Percentiles rank a stretch among this genome's conserved stretches.
Evolutionary conservation across 1,140 invertebrate species (phyloP).

Genomic region (Drosophila subobscura): DNA sequence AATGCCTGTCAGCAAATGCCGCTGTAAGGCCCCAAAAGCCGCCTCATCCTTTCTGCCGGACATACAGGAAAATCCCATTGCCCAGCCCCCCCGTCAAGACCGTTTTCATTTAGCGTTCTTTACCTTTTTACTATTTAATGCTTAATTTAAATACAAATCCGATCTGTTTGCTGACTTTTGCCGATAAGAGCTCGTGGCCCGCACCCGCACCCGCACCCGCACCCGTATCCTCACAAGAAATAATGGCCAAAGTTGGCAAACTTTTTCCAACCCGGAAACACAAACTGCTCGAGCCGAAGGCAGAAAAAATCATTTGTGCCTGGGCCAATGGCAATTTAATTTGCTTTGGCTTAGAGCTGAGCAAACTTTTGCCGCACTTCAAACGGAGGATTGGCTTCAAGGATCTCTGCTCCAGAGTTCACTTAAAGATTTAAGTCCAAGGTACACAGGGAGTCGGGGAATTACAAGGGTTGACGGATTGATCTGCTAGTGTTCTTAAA

Average conservation of each 20-base stretch:
- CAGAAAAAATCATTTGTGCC: slow-evolving; percentile 20
- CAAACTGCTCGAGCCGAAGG: too few species aligned
- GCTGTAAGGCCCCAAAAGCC: slow-evolving; percentile 49
- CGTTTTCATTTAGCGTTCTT: slow-evolving; percentile 59
- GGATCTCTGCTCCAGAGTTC: slow-evolving; percentile 21
- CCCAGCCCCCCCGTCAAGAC: slow-evolving; percentile 28
- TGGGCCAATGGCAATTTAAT: slow-evolving; percentile 61
- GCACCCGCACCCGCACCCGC: background rate
- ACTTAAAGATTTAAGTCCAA: slow-evolving; percentile 12
- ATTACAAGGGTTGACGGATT: background rate
- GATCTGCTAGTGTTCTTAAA: too few species aligned
- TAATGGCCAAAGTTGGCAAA: slow-evolving; percentile 65
- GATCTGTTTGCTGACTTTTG: slow-evolving; percentile 75
- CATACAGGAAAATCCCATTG: slow-evolving; percentile 47
- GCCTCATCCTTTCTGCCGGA: background rate
- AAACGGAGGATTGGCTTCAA: slow-evolving; percentile 35
- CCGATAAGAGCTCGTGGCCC: slow-evolving; percentile 49
- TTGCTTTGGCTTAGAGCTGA: slow-evolving; percentile 48
- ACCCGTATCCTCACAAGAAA: slow-evolving; percentile 19
- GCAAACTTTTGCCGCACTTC: slow-evolving; percentile 50
- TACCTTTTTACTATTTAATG: slow-evolving; percentile 58
- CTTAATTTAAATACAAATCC: slow-evolving; percentile 78
- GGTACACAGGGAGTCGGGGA: slow-evolving; percentile 9
- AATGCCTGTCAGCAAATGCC: slow-evolving; percentile 73
- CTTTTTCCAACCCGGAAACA: slow-evolving; percentile 21